Percentiles rank a stretch among this genome's conserved stretches.
Evolutionary conservation across 1,140 invertebrate species (phyloP).

Genomic region (Episyrphus balteatus): DNA sequence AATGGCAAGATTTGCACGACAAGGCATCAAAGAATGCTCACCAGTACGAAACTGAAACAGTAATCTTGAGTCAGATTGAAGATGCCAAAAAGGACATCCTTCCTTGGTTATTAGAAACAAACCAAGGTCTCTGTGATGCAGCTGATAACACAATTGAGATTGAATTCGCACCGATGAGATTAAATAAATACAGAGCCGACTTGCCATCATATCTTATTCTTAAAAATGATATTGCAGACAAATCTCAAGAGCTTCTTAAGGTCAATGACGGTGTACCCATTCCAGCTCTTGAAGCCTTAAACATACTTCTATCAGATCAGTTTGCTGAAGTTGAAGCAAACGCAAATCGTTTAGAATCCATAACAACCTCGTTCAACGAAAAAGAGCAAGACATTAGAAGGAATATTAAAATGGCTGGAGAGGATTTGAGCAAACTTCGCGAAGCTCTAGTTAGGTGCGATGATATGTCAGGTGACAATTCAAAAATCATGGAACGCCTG

Average conservation of each 20-base stretch:
- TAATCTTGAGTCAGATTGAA: constrained; percentile 86
- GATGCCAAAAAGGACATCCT: constrained; percentile 71
- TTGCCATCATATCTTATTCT: constrained; percentile 63
- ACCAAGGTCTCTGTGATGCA: constrained; percentile 59
- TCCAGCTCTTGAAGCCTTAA: constrained; percentile 55
- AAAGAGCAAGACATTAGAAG: constrained; percentile 61
- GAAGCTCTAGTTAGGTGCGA: constrained; percentile 84
- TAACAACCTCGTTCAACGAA: constrained; percentile 56
- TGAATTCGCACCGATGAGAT: constrained; percentile 61
- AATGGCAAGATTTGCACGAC: constrained; percentile 65
- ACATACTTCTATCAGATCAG: constrained; percentile 60
- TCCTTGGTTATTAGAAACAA: constrained; percentile 73
- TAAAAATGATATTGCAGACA: constrained; percentile 62
- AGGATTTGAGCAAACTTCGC: constrained; percentile 60
- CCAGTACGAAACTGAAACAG: constrained; percentile 72
- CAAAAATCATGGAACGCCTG: constrained; percentile 67
- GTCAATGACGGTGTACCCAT: constrained; percentile 63
- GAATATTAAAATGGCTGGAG: constrained; percentile 57
- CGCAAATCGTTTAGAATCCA: constrained; percentile 61
- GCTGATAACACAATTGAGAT: constrained; percentile 65
- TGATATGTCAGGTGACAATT: constrained; percentile 77
- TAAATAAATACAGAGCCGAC: constrained; percentile 79
- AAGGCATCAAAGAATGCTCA: constrained; percentile 58
- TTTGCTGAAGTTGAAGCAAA: constrained; percentile 64
- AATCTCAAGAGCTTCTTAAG: constrained; percentile 68